Base-by-base conservation (phyloP, 2,888 invertebrate genomes). In the Tuta absoluta region DNA sequence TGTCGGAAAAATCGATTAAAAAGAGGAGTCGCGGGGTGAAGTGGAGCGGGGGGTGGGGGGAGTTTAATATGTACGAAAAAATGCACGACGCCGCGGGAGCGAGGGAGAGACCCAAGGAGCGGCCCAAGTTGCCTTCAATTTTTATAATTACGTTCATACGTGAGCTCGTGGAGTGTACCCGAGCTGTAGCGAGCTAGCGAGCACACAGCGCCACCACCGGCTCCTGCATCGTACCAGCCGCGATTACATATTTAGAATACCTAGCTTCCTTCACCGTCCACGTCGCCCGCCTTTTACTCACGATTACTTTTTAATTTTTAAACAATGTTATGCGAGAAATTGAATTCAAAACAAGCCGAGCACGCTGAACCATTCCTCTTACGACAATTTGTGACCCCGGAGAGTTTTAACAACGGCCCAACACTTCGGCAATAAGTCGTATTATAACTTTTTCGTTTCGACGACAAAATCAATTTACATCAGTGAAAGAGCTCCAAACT, bases 81-180 rank as follows among this genome's bases (percentile, higher is more conserved):
- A 91, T 91, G 91, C 91, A 91, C 90, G 89, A 84, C 84, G 85
- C 82, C 81, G 77, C 84, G 87, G 84, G 89, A 85, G 88, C 79
- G 89, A 86, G 88, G 89, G 89, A 83, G 85, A 81, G 81, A 79
- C 77, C 82, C 84, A 75, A 83, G 85, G 85, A 86, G 85, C 74
- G 85, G 84, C 83, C 81, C 78, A 78, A 87, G 84, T 84, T 88
- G 87, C 87, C 89, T 91, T 88, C 89, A 89, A 91, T 91, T 91
- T 91, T 91, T 91, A 91, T 91, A 91, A 91, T 91, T 91, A 91
- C 90, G 91, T 90, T 90, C 91, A 91, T 91, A 91, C 91, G 95
- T 94, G 86, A 95, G 93, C 85, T 92, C 84, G 75, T 33, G 28
- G 33, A 49, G 49, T 14, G 21, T 3, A 58, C 19, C 58, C 28